These are phyloP conservation scores for Macrotus californicus DNA, from an alignment of 2,113 vertebrate genomes.

Conservation along the genomic window DNA sequence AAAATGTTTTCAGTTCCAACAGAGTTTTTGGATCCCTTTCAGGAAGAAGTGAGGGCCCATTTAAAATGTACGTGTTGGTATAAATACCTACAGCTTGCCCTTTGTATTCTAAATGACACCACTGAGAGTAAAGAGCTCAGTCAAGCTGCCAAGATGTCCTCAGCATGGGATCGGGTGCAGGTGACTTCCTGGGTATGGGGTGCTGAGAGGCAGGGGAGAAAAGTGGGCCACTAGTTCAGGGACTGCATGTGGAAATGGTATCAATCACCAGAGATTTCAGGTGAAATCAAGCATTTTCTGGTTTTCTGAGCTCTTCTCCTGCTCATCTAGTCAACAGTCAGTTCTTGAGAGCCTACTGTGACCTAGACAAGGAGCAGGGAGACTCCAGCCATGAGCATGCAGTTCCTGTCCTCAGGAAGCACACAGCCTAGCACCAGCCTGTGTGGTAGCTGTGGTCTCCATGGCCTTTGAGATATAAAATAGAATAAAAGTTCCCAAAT, in stretches of 20 bases:
- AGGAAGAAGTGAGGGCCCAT: constrained; percentile 34
- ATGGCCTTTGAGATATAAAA: neutral
- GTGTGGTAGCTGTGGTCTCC: neutral
- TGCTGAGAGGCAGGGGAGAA: neutral
- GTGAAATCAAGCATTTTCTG: neutral
- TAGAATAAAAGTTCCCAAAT: neutral
- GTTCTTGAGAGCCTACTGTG: no score
- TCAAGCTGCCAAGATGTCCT: neutral
- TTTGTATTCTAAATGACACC: neutral
- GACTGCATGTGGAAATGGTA: neutral
- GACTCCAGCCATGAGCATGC: neutral
- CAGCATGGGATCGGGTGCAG: neutral
- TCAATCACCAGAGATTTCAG: neutral
- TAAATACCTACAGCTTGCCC: constrained; percentile 7
- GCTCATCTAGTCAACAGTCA: neutral
- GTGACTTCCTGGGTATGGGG: neutral
- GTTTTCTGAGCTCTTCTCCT: neutral
- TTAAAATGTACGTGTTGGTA: constrained; percentile 39
- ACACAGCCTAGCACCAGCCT: neutral
- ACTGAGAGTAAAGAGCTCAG: neutral
- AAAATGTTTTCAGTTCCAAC: constrained; percentile 69
- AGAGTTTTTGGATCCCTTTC: constrained; percentile 41
- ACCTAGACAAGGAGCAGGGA: neutral
- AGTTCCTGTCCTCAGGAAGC: neutral
- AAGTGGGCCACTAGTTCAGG: neutral